A percentile compares a stretch with the other conserved stretches of the same genome.
Conservation (phyloP, 2,888 invertebrate species). For the Eudemis profundana region DNA sequence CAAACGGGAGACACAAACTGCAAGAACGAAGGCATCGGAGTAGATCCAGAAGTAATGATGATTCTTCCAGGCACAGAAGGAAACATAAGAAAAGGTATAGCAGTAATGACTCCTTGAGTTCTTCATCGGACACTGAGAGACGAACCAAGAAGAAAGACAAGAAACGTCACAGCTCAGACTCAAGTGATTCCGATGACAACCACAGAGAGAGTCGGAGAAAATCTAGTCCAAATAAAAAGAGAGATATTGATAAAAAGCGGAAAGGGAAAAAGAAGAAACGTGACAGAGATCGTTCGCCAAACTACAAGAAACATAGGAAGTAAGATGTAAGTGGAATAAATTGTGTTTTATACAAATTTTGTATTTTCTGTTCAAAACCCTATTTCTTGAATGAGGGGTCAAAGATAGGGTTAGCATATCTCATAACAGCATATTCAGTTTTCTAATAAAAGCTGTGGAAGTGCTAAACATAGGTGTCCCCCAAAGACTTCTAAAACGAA, state of each 20-base stretch:
- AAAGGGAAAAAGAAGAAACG: conserved; percentile 85
- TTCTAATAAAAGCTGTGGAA: too few relatives aligned
- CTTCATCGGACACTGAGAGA: conserved; percentile 61
- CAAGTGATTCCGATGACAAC: conserved; percentile 56
- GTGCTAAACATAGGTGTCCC: too few relatives aligned
- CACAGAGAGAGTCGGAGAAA: conserved; percentile 67
- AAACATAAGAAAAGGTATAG: conserved; percentile 56
- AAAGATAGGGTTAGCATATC: too few relatives aligned
- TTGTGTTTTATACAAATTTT: conserved; percentile 32
- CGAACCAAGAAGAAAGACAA: conserved; percentile 52
- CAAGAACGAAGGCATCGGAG: conserved; percentile 49
- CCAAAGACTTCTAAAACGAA: too few relatives aligned
- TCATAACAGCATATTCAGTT: too few relatives aligned
- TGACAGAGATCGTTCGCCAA: conserved; percentile 81
- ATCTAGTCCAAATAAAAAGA: conserved; percentile 71
- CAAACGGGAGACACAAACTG: conserved; percentile 58
- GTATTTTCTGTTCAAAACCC: conserved; percentile 34
- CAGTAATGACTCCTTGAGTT: conserved; percentile 64
- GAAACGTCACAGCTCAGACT: conserved; percentile 57
- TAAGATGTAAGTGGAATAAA: conserved; percentile 59
- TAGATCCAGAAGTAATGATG: conserved; percentile 57
- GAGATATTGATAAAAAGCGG: conserved; percentile 84
- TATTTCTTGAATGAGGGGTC: too few relatives aligned
- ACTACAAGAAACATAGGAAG: conserved; percentile 80
- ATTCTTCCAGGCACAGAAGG: conserved; percentile 53